These are phyloP conservation scores for Phylloscopus trochiloides DNA, from an alignment of 2,113 vertebrate species.

Conservation along the genomic window DNA sequence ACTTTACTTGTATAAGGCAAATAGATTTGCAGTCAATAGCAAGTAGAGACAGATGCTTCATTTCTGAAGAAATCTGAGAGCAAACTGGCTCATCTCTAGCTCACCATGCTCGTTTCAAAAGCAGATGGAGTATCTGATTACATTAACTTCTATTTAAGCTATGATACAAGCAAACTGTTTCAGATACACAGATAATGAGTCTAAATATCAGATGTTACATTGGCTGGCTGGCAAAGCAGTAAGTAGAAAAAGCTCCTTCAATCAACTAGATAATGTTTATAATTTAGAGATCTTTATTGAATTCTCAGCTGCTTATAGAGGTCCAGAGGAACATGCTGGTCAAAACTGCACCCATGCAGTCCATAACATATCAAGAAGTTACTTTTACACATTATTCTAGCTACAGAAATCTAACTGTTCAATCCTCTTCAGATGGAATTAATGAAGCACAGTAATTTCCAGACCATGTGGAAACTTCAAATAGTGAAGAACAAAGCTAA, in stretches of 20 bases:
- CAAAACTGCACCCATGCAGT: background rate
- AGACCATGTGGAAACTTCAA: constrained; percentile 16
- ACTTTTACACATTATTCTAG: background rate
- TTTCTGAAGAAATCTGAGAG: constrained; percentile 39
- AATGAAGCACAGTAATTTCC: constrained; percentile 22
- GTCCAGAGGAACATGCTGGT: background rate
- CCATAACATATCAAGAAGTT: background rate
- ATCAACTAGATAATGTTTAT: background rate
- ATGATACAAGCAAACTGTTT: constrained; percentile 63
- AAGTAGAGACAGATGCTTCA: constrained; percentile 29
- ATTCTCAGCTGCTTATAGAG: background rate
- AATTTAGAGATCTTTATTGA: background rate
- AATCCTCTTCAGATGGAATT: constrained; percentile 8
- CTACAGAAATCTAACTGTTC: background rate
- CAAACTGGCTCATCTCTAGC: constrained; percentile 37
- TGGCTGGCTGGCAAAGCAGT: constrained; percentile 43
- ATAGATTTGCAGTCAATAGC: background rate
- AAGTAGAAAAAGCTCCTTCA: constrained; percentile 26
- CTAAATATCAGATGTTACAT: constrained; percentile 65
- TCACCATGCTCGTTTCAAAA: constrained; percentile 20
- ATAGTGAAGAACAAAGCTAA: constrained; percentile 29
- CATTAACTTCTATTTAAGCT: constrained; percentile 66
- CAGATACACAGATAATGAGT: constrained; percentile 62
- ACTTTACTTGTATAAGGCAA: background rate
- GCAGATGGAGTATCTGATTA: constrained; percentile 61